Evolutionary conservation across 2,797 vertebrate genomes (phyloP).

Genomic region (Peromyscus nudipes): DNA sequence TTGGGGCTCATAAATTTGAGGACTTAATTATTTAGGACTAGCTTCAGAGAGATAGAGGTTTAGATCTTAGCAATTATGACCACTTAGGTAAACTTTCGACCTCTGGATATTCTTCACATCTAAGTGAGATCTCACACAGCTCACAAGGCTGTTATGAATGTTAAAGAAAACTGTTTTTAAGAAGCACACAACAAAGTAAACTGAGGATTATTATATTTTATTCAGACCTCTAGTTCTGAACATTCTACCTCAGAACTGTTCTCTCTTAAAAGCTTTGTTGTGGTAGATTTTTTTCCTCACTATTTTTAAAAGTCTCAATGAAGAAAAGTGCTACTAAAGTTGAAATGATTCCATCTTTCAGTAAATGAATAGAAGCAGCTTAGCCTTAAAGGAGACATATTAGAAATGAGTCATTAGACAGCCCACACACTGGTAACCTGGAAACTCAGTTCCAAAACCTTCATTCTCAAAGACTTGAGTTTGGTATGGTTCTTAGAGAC

Average conservation of each 20-base stretch:
- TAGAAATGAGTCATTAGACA: neutral
- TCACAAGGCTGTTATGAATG: neutral
- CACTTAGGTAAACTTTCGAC: neutral
- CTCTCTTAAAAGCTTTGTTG: neutral
- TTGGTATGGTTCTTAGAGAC: conserved; percentile 1
- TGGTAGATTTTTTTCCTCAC: neutral
- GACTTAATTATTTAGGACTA: neutral
- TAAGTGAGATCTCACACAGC: neutral
- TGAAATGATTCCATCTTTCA: neutral
- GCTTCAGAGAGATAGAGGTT: neutral
- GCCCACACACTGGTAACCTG: neutral
- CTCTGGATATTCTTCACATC: neutral
- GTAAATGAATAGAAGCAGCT: neutral
- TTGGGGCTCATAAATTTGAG: neutral
- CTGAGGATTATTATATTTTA: conserved; percentile 11
- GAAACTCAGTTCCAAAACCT: neutral
- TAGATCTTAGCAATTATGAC: conserved; percentile 6
- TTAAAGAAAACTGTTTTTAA: conserved; percentile 59
- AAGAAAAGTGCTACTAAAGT: conserved; percentile 21
- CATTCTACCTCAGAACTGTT: neutral
- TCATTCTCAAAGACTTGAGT: conserved; percentile 1
- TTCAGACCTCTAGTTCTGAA: conserved; percentile 36
- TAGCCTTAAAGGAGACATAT: conserved; percentile 11
- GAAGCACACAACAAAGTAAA: neutral
- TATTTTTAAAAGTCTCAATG: conserved; percentile 4